Evolutionary conservation across 1,140 invertebrate species (phyloP).

Genomic region (Pollicipes pollicipes): DNA sequence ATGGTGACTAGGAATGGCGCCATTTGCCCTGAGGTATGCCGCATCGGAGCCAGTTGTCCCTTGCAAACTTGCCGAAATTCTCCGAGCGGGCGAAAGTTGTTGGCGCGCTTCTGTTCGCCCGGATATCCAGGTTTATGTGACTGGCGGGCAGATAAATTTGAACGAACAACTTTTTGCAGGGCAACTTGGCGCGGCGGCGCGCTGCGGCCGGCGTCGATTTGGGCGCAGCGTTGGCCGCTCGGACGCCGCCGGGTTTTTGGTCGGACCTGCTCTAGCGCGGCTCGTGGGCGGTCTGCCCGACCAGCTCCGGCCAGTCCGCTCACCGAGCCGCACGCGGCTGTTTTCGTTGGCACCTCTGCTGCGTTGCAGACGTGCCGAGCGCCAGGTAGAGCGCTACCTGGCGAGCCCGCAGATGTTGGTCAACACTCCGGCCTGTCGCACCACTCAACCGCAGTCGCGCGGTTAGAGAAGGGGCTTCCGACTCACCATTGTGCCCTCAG

Average conservation of each 20-base stretch:
- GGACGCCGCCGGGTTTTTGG: not conserved
- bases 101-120: too few relatives aligned
- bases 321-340: too few relatives aligned
- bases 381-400: too few relatives aligned
- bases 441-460: too few relatives aligned
- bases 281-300: too few relatives aligned
- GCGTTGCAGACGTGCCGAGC: too few relatives aligned
- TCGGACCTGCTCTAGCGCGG: not conserved
- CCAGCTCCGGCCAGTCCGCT: too few relatives aligned
- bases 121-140: not conserved
- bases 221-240: not conserved
- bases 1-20: not conserved
- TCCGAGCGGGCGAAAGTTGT: not conserved
- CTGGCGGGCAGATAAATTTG: not conserved
- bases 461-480: too few relatives aligned
- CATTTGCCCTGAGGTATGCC: not conserved
- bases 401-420: too few relatives aligned
- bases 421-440: too few relatives aligned
- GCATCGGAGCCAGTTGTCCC: not conserved
- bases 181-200: not conserved
- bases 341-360: too few relatives aligned
- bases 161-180: not conserved
- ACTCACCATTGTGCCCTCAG: too few relatives aligned
- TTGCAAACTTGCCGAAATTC: not conserved
- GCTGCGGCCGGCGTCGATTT: not conserved